Base-by-base conservation (phyloP, 2,113 vertebrate genomes). In the Pygoscelis adeliae region DNA sequence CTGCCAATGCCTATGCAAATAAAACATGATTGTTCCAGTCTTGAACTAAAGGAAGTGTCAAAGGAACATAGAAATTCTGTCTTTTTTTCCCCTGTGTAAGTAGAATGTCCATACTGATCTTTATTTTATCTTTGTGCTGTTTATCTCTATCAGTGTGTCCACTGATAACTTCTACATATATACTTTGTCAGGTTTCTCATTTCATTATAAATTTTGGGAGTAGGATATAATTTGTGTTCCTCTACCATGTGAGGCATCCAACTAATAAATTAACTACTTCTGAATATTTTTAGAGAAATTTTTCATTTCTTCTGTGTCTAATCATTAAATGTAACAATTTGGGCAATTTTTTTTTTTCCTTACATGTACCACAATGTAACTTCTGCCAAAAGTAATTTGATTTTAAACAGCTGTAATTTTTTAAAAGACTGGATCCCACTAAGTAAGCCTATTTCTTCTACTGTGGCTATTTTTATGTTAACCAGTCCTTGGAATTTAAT, bases 331-430 rank as follows among this genome's bases (percentile, higher is more conserved):
- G 6, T 22, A 70, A 61, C 44, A 84, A 44, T 62, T 44, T 84
- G 34, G 12, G 44, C 26, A 1, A 0, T 2, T 6, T 20, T 6
- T 56, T 50, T 20, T 65, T 77, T 36, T 21, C 21, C 27, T 88
- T 76, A 58, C 8, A 2, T 70, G 47, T 69, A 61, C 17, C 58
- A 40, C 27, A 93, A 59, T 76, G 71, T 83, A 91, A 27, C 20
- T 81, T 92, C 55, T 84, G 42, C 63, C 29, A 67, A 53, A 73
- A 88, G 50, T 95, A 47, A 93, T 93, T 92, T 83, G 8, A 22
- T 84, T 80, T 96, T 66, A 78, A 95, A 26, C 14, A 83, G 46
- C 70, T 94, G 81, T 30, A 81, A 20, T 87, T 96, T 96, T 95
- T 92, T n/a, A 49, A 85, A 96, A 66, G 18, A 94, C 76, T 95